Base-by-base conservation (phyloP, 2,797 vertebrate species). In the Sebastes variabilis region DNA sequence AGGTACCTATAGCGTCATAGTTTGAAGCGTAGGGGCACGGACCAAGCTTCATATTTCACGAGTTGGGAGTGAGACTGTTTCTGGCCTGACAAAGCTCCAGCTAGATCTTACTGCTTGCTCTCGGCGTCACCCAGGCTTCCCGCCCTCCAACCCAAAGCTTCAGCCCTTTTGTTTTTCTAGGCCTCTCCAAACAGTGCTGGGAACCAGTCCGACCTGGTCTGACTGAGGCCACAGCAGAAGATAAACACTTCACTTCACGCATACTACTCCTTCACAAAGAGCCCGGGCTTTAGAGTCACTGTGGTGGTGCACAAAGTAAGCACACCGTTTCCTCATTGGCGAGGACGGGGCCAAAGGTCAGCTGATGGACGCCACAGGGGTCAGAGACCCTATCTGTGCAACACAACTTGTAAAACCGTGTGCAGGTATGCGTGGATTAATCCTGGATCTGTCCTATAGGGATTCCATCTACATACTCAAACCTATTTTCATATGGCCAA, bases 221-320 rank as follows among this genome's bases (percentile, higher is more conserved):
- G 90, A 90, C 91, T 91, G 92, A 92, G 92, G 92, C 94, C 90
- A 49, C 78, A 65, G 91, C 93, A 86, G 87, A 94, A 90, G 92
- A 94, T 86, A 95, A 96, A 95, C 86, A 89, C 88, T 91, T 95
- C 30, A 0, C 90, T 95, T 95, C 93, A 92, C 87, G 91, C 95
- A 95, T 95, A 93, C 84, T 92, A 93, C 86, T 91, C 86, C 91
- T 88, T 91, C 77, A 94, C 92, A 95, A 93, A 94, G 91, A 89
- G 81, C 71, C 71, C 5, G 20, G 84, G 74, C 82, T 83, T 78
- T 81, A 66, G 66, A n/a, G 72, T 80, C 71, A 61, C 82, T 82
- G 81, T 52, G 55, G 61, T 66, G 29, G 79, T 52, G 80, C 80
- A 32, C 77, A 87, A 84, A 83, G 88, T 86, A 88, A 89, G 81